Evolutionary conservation across 2,888 invertebrate species (phyloP).

Genomic region (Apocheima hispidaria): DNA sequence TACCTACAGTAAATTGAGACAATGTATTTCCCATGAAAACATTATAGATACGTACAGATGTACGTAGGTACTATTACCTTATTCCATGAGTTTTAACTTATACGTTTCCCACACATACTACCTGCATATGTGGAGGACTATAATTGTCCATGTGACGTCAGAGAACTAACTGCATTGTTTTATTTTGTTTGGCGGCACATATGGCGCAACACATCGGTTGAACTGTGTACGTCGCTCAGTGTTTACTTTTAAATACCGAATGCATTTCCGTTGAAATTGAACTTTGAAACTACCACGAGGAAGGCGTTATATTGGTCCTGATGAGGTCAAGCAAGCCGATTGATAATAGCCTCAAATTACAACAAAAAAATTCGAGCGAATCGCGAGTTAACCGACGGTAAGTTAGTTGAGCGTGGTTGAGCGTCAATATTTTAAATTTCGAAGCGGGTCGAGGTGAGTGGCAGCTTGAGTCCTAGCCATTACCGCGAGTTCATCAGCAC

Average conservation of each 20-base stretch:
- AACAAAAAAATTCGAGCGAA: conserved; percentile 41
- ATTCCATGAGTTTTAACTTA: conserved; percentile 41
- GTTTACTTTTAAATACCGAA: conserved; percentile 42
- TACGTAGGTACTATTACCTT: conserved; percentile 31
- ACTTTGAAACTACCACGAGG: conserved; percentile 29
- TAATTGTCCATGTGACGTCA: conserved; percentile 62
- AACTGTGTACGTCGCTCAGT: conserved; percentile 31
- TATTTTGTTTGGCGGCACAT: conserved; percentile 61
- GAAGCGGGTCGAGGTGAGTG: conserved; percentile 49
- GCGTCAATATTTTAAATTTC: conserved; percentile 60
- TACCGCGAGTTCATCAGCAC: conserved; percentile 59
- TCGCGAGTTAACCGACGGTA: conserved; percentile 58
- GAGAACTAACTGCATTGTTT: conserved; percentile 57
- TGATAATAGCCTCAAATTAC: conserved; percentile 36
- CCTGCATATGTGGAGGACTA: conserved; percentile 65
- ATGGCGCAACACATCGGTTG: conserved; percentile 50
- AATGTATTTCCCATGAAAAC: conserved; percentile 37
- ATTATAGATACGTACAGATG: not conserved
- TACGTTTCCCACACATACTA: conserved; percentile 66
- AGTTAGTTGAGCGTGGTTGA: conserved; percentile 62
- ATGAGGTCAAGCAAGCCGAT: conserved; percentile 27
- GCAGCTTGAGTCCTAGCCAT: conserved; percentile 59
- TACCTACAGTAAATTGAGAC: conserved; percentile 27
- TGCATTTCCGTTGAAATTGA: conserved; percentile 41
- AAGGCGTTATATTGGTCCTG: conserved; percentile 27